Conservation (phyloP, 2,113 vertebrate species). For the Pluvianellus socialis region DNA sequence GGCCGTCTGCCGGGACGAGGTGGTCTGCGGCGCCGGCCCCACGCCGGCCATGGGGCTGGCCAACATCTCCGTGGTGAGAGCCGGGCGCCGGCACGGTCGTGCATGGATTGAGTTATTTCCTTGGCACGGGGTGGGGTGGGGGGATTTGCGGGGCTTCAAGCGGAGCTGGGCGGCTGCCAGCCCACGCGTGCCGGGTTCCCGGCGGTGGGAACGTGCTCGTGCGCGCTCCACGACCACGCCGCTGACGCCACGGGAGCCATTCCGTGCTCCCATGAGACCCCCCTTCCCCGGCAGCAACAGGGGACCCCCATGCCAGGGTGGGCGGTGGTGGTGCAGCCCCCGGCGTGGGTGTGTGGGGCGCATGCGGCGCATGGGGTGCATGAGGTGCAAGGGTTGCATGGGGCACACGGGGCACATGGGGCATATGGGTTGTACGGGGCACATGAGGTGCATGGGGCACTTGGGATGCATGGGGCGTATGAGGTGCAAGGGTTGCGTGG, state of each 20-base stretch:
- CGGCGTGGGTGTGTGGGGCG: neutral
- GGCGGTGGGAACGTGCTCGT: accelerated
- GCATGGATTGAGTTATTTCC: accelerated
- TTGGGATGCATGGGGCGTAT: too few species aligned
- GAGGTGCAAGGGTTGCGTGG: accelerated
- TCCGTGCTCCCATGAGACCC: neutral
- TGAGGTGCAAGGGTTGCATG: too few species aligned
- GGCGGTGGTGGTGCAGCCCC: neutral
- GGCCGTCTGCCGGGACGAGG: constrained; percentile 59
- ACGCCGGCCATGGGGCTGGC: constrained; percentile 86
- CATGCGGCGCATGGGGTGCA: neutral
- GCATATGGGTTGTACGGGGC: too few species aligned
- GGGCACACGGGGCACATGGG: neutral
- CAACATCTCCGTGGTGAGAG: constrained; percentile 93
- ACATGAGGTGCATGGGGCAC: too few species aligned
- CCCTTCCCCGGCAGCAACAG: too few species aligned
- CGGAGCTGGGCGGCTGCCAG: neutral
- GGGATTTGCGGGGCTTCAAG: neutral
- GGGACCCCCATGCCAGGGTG: accelerated
- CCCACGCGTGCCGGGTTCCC: neutral
- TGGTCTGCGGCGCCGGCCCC: constrained; percentile 63
- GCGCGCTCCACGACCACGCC: accelerated
- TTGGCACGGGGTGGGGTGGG: neutral
- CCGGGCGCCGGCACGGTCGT: neutral
- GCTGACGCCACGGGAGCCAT: neutral